phyloP scores from a whole-genome alignment of 64 coral and sea anemone species.

The Montipora sp. region DNA sequence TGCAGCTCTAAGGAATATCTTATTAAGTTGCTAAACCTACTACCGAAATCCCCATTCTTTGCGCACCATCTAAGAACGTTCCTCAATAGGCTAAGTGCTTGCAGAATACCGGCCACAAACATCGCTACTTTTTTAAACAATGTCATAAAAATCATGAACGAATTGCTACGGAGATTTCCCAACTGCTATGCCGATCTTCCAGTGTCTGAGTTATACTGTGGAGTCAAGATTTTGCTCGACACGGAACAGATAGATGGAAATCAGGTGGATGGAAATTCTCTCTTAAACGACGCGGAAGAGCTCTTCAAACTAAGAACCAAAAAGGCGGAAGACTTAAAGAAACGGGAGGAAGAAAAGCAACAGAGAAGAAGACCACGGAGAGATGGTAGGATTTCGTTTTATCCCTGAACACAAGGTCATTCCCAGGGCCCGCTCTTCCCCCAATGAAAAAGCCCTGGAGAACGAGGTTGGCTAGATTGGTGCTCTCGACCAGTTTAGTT shows the following conservation, averaged over 20 bases:
- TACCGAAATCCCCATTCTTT: conserved; percentile 33
- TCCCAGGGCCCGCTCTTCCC: too few species aligned
- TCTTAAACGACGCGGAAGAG: conserved; percentile 4
- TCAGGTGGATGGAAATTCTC: neutral
- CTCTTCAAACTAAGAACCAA: conserved; percentile 25
- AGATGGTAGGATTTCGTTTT: neutral
- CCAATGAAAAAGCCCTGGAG: too few species aligned
- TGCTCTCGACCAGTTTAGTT: too few species aligned
- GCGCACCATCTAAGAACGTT: conserved; percentile 2
- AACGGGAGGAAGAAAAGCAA: conserved; percentile 39
- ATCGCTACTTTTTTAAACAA: neutral
- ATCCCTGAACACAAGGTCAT: too few species aligned
- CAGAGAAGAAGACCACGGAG: neutral
- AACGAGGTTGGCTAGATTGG: too few species aligned
- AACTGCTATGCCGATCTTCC: conserved; percentile 49
- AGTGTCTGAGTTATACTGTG: neutral
- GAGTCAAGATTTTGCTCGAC: neutral
- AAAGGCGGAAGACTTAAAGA: conserved; percentile 57
- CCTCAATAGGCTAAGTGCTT: conserved; percentile 32
- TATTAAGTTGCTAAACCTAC: conserved; percentile 34
- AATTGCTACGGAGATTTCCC: conserved; percentile 32
- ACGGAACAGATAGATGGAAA: neutral
- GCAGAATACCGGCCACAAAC: neutral
- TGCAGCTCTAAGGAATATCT: conserved; percentile 28
- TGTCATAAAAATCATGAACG: conserved; percentile 34